These are phyloP conservation scores for Eristalinus sepulchralis DNA, from an alignment of 2,888 invertebrate species.

Conservation along the genomic window DNA sequence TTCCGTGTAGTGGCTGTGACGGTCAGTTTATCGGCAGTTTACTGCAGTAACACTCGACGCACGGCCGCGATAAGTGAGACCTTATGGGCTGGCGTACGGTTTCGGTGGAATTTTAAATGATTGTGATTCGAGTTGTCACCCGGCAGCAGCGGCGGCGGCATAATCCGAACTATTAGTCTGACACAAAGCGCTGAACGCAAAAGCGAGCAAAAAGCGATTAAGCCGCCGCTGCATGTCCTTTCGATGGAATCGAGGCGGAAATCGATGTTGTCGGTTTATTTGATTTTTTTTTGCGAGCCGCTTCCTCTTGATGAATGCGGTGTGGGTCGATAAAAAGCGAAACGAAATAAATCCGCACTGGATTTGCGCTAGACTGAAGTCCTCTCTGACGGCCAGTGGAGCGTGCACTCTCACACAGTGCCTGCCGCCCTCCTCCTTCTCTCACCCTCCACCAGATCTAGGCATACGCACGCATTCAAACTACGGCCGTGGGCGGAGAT, in stretches of 20 bases:
- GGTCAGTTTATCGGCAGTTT: slow-evolving; percentile 23
- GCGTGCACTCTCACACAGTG: not conserved
- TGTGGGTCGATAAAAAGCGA: not conserved
- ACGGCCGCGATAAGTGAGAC: not conserved
- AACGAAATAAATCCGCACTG: not conserved
- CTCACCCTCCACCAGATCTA: not conserved
- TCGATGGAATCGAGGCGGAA: not conserved
- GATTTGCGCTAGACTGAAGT: not conserved
- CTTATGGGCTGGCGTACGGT: not conserved
- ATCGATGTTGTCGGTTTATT: not conserved
- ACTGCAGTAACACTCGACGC: slow-evolving; percentile 6
- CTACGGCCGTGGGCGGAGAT: not conserved
- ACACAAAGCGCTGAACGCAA: slow-evolving; percentile 5
- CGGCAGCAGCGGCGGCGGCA: not conserved
- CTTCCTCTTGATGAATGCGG: not conserved
- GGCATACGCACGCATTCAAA: not conserved
- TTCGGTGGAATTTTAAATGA: slow-evolving; percentile 7
- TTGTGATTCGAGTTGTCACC: slow-evolving; percentile 12
- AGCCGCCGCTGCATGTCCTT: not conserved
- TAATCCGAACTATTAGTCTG: slow-evolving; percentile 37
- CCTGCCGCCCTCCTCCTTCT: not conserved
- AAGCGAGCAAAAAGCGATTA: not conserved
- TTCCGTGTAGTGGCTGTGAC: not conserved
- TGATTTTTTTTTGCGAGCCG: not conserved
- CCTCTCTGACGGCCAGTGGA: not conserved